Base-by-base conservation (phyloP, 2,888 invertebrate genomes). In the Trichogramma dendrolimi region DNA sequence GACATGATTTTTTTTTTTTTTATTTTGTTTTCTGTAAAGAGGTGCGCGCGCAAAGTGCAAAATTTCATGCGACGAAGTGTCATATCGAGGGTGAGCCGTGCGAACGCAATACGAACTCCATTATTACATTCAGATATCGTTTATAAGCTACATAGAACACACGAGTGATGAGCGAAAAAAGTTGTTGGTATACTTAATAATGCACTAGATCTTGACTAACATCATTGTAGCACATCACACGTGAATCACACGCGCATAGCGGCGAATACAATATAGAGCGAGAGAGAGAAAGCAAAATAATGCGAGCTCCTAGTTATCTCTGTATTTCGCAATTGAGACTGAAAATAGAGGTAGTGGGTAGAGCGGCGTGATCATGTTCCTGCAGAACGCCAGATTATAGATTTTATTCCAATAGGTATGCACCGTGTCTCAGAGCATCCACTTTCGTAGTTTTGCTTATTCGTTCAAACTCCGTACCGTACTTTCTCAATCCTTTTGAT, bases 341-440 rank as follows among this genome's bases (percentile, higher is more conserved):
- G 77, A 76, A 77, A 76, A 58, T 70, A 76, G 77, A 72, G 73
- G 76, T 78, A 78, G 77, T 77, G 27, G 71, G 72, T 78, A 78
- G 65, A 65, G 77, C 77, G 69, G 76, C 76, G 71, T 73, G 74
- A 72, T 69, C 72, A 75, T 74, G 75, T 74, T 70, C 74, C 75
- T 70, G 77, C 64, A 61, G 76, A 77, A 71, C 78, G 74, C 73
- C 78, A 75, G 73, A 76, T 77, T 78, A 77, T 70, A 27, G 27
- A 27, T 27, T 27, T 27, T 27, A 27, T 76, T 73, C 54, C 10
- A 62, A 62, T 78, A 78, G 78, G 78, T 78, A 78, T 72, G 78
- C 78, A 78, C 76, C 73, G 71, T 72, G 72, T 72, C 74, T 60
- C 72, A 73, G 75, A 72, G 76, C 77, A 75, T 74, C 73, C 10